Base-by-base conservation (phyloP, 2,797 vertebrate species). In the Cynodonichthys magdalenae region DNA sequence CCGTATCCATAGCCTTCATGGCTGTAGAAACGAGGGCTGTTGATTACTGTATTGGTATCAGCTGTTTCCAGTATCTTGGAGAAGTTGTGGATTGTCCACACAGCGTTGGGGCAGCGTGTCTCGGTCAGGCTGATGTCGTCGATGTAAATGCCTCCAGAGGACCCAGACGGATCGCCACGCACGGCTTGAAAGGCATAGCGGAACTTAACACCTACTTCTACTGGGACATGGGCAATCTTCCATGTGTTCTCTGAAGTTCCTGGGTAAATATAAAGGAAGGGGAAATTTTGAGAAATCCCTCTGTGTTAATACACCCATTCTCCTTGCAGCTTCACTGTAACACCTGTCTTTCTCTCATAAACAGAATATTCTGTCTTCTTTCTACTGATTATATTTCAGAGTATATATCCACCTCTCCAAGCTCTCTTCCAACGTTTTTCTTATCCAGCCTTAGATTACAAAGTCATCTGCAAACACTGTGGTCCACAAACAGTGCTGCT, bases 161-260 rank as follows among this genome's bases (percentile, higher is more conserved):
- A 93, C 12, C 76, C 67, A 15, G 34, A 42, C 34, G 93, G 70
- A 41, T 85, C 42, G 0, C 95, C 94, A 0, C 89, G 93, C 15
- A 93, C 71, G 0, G 91, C 96, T 81, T 97, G 95, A 89, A 98
- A 97, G 36, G 92, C 53, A 47, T 97, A 98, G 51, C 95, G 95
- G 81, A 97, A 98, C 67, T 97, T 98, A 66, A 71, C 91, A 34
- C 89, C 90, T 1, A 92, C 90, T 0, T 84, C 88, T 70, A 98
- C 66, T 2, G 92, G 90, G 36, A 97, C 93, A 0, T 98, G 96
- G 24, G 90, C 94, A 20, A 98, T 95, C 84, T 96, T 95, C 96
- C 96, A 98, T 0, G 73, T 70, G 19, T 89, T 75, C 74, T 95
- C 93, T 2, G 62, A 47, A 63, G 78, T 66, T 1, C 63, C 89